Conservation (phyloP, 2,113 vertebrate genomes). For the Chaetura pelagica region DNA sequence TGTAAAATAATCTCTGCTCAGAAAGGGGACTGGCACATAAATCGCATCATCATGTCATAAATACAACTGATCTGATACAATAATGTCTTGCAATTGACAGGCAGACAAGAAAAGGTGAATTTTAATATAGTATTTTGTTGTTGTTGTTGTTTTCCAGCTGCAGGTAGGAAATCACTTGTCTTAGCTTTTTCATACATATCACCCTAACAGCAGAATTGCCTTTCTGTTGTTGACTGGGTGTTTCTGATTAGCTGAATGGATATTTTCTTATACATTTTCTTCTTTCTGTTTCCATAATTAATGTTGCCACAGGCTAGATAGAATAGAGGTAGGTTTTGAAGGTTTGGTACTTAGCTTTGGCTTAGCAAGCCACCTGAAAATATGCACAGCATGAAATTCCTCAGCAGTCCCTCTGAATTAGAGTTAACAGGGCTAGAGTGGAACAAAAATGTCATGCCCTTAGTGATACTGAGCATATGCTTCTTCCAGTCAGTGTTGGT, state of each 20-base stretch:
- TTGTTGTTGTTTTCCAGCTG: not conserved
- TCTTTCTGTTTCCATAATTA: not conserved
- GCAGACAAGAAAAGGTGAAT: not conserved
- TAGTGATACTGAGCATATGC: not conserved
- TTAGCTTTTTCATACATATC: not conserved
- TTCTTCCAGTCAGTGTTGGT: not conserved
- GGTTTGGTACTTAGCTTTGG: not conserved
- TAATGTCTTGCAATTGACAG: not conserved
- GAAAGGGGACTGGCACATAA: rapidly evolving
- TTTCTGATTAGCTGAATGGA: not conserved
- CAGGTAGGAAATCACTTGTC: not conserved
- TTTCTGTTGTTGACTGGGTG: not conserved
- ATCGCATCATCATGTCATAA: not conserved
- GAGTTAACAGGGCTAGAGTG: not conserved
- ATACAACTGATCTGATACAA: not conserved
- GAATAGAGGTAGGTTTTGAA: not conserved
- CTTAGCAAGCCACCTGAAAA: not conserved
- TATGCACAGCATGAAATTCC: not conserved
- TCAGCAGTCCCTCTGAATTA: not conserved
- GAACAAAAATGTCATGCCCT: not conserved
- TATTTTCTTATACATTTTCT: not conserved
- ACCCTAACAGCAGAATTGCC: not conserved
- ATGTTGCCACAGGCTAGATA: not conserved
- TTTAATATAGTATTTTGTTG: not conserved
- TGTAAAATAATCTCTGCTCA: not conserved